Percentiles rank a stretch among this genome's conserved stretches.
Evolutionary conservation across 2,113 vertebrate species (phyloP).

Genomic region (Vidua macroura): DNA sequence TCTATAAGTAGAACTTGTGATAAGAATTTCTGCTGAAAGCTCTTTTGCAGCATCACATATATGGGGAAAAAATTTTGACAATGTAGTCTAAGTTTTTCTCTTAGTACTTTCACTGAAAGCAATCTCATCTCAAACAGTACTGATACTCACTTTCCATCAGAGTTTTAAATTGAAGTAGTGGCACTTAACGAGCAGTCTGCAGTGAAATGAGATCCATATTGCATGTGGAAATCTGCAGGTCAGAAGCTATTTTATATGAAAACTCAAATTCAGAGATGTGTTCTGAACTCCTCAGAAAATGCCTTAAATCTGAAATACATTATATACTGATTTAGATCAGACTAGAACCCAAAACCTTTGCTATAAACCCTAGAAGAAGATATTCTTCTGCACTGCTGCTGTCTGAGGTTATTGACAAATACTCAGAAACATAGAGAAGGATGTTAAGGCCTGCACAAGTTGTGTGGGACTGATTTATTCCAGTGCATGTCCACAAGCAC

Average conservation of each 20-base stretch:
- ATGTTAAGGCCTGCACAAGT: not conserved
- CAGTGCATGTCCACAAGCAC: not conserved
- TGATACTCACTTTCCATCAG: not conserved
- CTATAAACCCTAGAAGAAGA: not conserved
- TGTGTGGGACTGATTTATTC: not conserved
- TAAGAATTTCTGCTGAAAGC: not conserved
- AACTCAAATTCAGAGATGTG: not conserved
- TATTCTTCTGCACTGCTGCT: not conserved
- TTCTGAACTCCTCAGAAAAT: not conserved
- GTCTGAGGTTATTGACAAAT: not conserved
- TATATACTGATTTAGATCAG: not conserved
- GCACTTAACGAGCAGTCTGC: not conserved
- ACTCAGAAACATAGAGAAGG: not conserved
- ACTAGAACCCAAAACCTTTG: not conserved
- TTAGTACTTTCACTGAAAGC: not conserved
- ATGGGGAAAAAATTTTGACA: not conserved
- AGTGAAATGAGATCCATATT: not conserved
- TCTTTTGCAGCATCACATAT: not conserved
- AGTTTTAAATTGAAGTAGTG: not conserved
- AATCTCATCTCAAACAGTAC: not conserved
- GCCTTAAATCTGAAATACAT: not conserved
- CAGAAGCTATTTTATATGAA: not conserved
- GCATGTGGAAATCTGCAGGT: not conserved
- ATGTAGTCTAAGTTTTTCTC: not conserved
- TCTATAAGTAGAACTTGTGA: not conserved